Evolutionary conservation across 2,888 invertebrate genomes (phyloP), one percentile per base, ranked within the genome.

Genomic region (Rotaria magnacalcarata): DNA sequence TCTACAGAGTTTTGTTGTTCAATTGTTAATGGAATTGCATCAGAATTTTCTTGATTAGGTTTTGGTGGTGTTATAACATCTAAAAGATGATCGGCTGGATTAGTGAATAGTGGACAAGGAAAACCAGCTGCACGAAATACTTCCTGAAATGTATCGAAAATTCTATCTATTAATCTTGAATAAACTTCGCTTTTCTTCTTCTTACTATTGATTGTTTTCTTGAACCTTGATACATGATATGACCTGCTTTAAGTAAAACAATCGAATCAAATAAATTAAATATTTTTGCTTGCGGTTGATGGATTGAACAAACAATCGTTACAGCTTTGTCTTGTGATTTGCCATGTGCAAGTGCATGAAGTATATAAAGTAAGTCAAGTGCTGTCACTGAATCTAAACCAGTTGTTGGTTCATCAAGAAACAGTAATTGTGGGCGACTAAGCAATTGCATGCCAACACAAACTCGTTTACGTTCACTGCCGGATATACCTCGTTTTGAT

Each of bases 381-480:
- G 91, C 91, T 21, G 91, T 91, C 87, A 89, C 90, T 74, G 91
- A 90, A 88, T 91, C 91, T 47, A 91, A 89, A 2, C 91, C 91
- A 84, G 91, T 90, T 27, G 91, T 91, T 43, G 91, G 91, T 88
- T 91, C 91, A 88, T 91, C 91, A 43, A 91, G 89, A 87, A 91
- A 91, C n/a, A 91, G 89, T 21, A 91, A 89, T 41, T 89, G 89
- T 74, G 91, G 91, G 67, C 89, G 89, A 87, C 89, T 91, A 86
- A 91, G 90, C 88, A 91, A 88, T 88, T 91, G 91, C 91, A 91
- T 91, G n/a, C 91, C 91, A 87, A 91, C 91, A 88, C 90, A 90
- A 41, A 90, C 89, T 47, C 91, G 88, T 88, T 91, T 91, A 75
- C 90, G 88, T 88, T 91, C 91, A 56, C 91, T 91, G 56, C 91